Evolutionary conservation across 1,140 invertebrate species (phyloP), one percentile per base, ranked within the genome.

Genomic region (Chironomus tepperi): DNA sequence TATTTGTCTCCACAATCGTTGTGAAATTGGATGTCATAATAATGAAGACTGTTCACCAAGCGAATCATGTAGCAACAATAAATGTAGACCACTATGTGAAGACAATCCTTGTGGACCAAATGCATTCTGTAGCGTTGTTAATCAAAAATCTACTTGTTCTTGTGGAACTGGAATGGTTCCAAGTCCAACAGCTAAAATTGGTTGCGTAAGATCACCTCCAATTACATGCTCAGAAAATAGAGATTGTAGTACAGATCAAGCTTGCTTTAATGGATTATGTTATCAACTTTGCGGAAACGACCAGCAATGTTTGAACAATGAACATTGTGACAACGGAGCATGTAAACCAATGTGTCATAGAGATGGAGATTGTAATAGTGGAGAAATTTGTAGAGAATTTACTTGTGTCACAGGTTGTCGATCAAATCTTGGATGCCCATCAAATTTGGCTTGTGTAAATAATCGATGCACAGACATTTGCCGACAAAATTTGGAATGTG

Each of bases 1-100:
- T 78, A 93, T 96, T 76, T 96, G 94, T 79, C 82, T 94, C 34
- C 87, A 89, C 77, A 94, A 94, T 78, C 90, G 90, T 82, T 96
- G 94, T 78, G 86, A 91, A 73, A 90, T 91, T 78, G 95, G 94
- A 9, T 97, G 95, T 79, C 89, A 91, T 76, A 88, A 88, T 10
- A 92, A 96, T 78, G 91, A 93, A 77, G 94, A 96, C 80, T 97
- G 95, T 80, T 89, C 90, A 77, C 88, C 88, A 7, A 90, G 89
- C 64, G 91, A 95, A 81, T 88, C 91, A 0, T 96, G 94, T 77
- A 83, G 89, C 77, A 87, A 89, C 73, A 93, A 94, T 79, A 88
- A 88, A 77, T 95, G 94, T 78, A 84, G 88, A 7, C 90, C 94
- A 82, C 93, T 93, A 0, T 97, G 94, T 78, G 79, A 83, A 19